Evolutionary conservation across 2,113 vertebrate species (phyloP), one percentile per base, ranked within the genome.

Genomic region (Eretmochelys imbricata): DNA sequence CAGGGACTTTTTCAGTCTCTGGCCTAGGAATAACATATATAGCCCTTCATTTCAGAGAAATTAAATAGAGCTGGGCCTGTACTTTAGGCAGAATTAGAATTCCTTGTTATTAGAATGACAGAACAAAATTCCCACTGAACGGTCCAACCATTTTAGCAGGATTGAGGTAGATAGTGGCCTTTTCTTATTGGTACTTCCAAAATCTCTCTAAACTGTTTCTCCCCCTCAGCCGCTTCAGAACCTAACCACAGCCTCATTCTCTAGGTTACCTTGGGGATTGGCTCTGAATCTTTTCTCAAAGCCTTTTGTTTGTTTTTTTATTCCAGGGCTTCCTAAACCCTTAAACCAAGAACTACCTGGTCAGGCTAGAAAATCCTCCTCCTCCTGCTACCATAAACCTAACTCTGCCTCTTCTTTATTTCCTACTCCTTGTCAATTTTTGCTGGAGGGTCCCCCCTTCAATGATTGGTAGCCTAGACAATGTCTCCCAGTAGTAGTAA

Each of bases 61-160:
- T 4, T 2, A 91, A 92, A 16, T 0, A 4, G 20, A 87, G 35
- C 16, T 57, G 35, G 87, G 54, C 0, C 0, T 1, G 0, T 72
- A 75, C 38, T 54, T 27, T 6, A 50, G 20, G 46, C 1, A 25
- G 79, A 83, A 49, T 42, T 5, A 82, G 84, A 83, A 82, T 54
- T 72, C 48, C 53, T 48, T 69, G 31, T 38, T 75, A 50, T 38
- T 27, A 42, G 49, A 24, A 29, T 12, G 89, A 25, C 8, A 35
- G 16, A 29, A 53, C 31, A 90, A 76, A 75, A 80, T 12, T 87
- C 65, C 48, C 80, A 59, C 38, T 6, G 85, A 94, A 89, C 29
- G 3, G 19, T 79, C 38, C 76, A 75, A 8, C 4, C 76, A 91
- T 81, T 55, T 5, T 76, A 59, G 0, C 42, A 29, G 12, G 20